These are phyloP conservation scores for Plagodis dolabraria DNA, from an alignment of 2,888 invertebrate genomes.

Conservation along the genomic window DNA sequence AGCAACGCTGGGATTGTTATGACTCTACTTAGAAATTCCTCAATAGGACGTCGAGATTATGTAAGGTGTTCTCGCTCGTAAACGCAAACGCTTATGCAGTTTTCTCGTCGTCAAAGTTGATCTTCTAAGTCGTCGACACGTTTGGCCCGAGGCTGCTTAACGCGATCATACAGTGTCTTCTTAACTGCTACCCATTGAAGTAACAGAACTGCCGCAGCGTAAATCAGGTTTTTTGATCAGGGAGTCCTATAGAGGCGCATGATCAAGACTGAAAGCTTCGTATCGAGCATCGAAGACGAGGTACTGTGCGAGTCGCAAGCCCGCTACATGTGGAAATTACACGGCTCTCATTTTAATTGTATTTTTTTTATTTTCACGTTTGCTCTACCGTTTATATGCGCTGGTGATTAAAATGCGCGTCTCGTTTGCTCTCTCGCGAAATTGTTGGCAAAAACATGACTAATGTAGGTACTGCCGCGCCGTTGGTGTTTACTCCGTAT, in stretches of 20 bases:
- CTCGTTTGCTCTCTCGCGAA: too few relatives aligned
- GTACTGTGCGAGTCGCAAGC: constrained; percentile 67
- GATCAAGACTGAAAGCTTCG: constrained; percentile 2
- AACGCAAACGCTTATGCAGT: constrained; percentile 50
- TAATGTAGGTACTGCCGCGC: too few relatives aligned
- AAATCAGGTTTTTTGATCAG: background rate
- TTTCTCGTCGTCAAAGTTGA: constrained; percentile 55
- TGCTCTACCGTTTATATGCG: constrained; percentile 34
- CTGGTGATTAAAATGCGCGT: too few relatives aligned
- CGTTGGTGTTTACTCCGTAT: too few relatives aligned
- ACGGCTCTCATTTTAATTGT: constrained; percentile 65
- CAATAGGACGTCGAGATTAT: constrained; percentile 36
- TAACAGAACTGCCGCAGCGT: constrained; percentile 14
- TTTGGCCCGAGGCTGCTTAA: constrained; percentile 53
- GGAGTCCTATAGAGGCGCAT: background rate
- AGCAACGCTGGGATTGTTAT: constrained; percentile 37
- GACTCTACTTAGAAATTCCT: constrained; percentile 52
- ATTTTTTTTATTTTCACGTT: constrained; percentile 66
- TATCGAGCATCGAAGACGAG: constrained; percentile 49
- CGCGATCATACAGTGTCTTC: constrained; percentile 50
- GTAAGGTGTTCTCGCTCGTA: constrained; percentile 48
- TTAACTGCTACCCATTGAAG: constrained; percentile 41
- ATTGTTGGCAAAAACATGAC: too few relatives aligned
- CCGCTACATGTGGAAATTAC: constrained; percentile 61
- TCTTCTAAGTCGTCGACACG: constrained; percentile 58